These are phyloP conservation scores for Centrocercus urophasianus DNA, from an alignment of 2,113 vertebrate genomes.

Conservation along the genomic window DNA sequence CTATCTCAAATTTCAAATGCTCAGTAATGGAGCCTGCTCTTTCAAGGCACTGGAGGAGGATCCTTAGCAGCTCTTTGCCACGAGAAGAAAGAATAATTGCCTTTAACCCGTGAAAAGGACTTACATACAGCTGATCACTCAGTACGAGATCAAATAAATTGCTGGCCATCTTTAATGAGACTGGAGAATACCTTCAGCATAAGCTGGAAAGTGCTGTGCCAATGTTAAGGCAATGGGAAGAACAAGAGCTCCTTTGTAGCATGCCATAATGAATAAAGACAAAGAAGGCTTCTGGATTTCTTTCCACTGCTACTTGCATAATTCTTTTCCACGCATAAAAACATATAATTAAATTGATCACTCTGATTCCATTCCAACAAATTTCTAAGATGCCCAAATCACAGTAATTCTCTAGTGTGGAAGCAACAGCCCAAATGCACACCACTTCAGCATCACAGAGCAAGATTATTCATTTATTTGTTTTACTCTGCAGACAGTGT, in stretches of 20 bases:
- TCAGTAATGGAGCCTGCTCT: neutral
- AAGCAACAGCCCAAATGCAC: neutral
- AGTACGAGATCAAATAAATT: conserved; percentile 26
- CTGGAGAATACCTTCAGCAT: neutral
- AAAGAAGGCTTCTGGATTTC: neutral
- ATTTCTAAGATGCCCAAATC: neutral
- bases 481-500: neutral
- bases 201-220: neutral
- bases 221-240: neutral
- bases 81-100: conserved; percentile 20
- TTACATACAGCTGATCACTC: neutral
- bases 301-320: neutral
- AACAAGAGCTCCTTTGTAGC: neutral
- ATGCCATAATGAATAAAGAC: neutral
- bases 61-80: neutral
- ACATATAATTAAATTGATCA: neutral
- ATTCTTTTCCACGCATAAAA: neutral
- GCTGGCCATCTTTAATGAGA: neutral
- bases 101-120: neutral
- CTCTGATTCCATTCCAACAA: neutral
- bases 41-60: conserved; percentile 5
- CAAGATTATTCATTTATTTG: neutral
- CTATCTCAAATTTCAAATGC: conserved; percentile 16
- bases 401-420: neutral
- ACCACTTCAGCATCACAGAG: neutral